These are phyloP conservation scores for Manis javanica DNA, from an alignment of 2,797 vertebrate genomes.

Conservation along the genomic window DNA sequence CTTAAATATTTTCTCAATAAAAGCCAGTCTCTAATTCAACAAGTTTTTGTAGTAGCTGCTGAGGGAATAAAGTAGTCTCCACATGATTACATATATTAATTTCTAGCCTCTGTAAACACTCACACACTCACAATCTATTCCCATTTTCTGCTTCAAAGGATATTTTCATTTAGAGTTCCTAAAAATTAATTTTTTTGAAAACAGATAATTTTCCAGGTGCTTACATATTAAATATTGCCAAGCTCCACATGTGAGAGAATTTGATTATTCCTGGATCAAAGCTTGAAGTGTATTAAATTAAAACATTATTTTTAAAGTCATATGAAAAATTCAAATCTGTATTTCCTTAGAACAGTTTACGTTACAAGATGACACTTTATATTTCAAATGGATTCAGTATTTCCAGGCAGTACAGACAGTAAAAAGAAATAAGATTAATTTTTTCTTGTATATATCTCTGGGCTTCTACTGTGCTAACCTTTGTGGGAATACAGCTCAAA, in stretches of 20 bases:
- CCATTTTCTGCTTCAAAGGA: conserved; percentile 52
- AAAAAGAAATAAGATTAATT: background rate
- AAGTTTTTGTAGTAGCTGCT: background rate
- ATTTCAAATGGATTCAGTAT: background rate
- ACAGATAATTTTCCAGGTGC: background rate
- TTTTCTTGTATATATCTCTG: background rate
- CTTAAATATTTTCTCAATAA: conserved; percentile 21
- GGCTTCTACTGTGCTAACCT: background rate
- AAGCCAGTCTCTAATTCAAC: background rate
- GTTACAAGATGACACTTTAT: conserved; percentile 19
- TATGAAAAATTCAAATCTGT: background rate
- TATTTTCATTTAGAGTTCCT: conserved; percentile 13
- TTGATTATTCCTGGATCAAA: conserved; percentile 53
- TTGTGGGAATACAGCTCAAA: background rate
- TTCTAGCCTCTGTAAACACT: background rate
- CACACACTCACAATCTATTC: background rate
- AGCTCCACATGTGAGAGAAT: background rate
- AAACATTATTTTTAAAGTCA: conserved; percentile 4
- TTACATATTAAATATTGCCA: conserved; percentile 40
- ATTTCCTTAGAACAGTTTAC: background rate
- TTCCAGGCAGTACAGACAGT: background rate
- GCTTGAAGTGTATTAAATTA: background rate
- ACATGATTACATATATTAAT: background rate
- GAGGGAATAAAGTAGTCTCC: background rate
- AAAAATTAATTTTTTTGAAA: conserved; percentile 65